phyloP scores from a whole-genome alignment of 1,140 invertebrate genomes.

The Pseudachorutes palmiensis region DNA sequence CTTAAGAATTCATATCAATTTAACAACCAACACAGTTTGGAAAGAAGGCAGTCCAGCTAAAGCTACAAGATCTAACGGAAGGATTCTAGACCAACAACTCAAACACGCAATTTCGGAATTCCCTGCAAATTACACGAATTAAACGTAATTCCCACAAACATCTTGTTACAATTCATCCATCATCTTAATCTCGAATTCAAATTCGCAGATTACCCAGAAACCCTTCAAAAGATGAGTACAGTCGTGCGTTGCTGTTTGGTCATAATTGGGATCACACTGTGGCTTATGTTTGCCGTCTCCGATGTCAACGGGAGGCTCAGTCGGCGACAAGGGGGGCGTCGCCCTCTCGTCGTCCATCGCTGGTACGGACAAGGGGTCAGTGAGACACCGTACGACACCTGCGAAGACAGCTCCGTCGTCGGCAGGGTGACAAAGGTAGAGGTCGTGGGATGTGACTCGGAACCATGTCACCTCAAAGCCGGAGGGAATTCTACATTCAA shows the following conservation, averaged over 20 bases:
- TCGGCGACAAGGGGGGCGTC: not conserved
- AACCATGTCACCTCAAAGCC: conserved; percentile 25
- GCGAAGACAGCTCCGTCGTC: conserved; percentile 13
- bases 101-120: no score
- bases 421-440: conserved; percentile 20
- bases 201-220: no score
- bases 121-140: no score
- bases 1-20: not conserved
- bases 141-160: no score
- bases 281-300: not conserved
- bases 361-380: not conserved
- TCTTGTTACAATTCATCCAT: no score
- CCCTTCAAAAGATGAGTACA: no score
- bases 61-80: no score
- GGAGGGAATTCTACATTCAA: conserved; percentile 30
- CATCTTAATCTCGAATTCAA: no score
- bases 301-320: not conserved
- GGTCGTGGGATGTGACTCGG: conserved; percentile 31
- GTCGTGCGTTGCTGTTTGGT: not conserved
- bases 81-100: no score
- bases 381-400: conserved; percentile 25
- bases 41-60: no score
- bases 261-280: not conserved
- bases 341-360: not conserved
- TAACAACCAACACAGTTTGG: no score